Percentiles rank a stretch among this genome's conserved stretches.
Conservation (phyloP, 2,888 invertebrate genomes). For the Eupsilia transversa region DNA sequence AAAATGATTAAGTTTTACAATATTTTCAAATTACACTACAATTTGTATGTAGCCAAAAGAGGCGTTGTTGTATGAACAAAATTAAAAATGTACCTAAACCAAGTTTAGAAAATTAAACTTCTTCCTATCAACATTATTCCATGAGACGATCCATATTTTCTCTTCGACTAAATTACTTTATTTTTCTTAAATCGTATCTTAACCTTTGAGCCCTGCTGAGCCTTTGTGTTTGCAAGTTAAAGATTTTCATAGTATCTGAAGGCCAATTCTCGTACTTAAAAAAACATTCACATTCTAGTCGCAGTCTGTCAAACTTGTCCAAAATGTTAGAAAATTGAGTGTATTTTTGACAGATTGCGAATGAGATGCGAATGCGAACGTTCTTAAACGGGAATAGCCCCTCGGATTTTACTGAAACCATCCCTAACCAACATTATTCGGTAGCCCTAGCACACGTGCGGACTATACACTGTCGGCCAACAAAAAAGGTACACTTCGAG, state of each 20-base stretch:
- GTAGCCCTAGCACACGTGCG: constrained; percentile 55
- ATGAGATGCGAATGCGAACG: too few species aligned
- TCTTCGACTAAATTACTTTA: not conserved
- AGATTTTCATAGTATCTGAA: too few species aligned
- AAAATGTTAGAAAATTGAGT: too few species aligned
- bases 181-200: not conserved
- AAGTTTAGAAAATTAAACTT: not conserved
- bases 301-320: too few species aligned
- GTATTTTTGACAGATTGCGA: too few species aligned
- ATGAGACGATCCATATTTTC: not conserved
- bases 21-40: not conserved
- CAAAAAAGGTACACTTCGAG: constrained; percentile 54
- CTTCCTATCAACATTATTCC: not conserved
- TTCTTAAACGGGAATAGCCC: too few species aligned
- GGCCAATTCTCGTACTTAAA: too few species aligned
- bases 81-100: not conserved
- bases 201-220: too few species aligned
- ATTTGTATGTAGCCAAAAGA: not conserved
- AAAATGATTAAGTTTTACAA: too few species aligned
- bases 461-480: constrained; percentile 43
- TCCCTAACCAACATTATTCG: not conserved
- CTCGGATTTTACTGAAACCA: not conserved
- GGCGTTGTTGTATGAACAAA: not conserved
- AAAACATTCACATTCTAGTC: too few species aligned
- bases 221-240: too few species aligned